These are phyloP conservation scores for Pseudomyrmex flavicornis DNA, from an alignment of 1,140 invertebrate genomes.

Conservation along the genomic window DNA sequence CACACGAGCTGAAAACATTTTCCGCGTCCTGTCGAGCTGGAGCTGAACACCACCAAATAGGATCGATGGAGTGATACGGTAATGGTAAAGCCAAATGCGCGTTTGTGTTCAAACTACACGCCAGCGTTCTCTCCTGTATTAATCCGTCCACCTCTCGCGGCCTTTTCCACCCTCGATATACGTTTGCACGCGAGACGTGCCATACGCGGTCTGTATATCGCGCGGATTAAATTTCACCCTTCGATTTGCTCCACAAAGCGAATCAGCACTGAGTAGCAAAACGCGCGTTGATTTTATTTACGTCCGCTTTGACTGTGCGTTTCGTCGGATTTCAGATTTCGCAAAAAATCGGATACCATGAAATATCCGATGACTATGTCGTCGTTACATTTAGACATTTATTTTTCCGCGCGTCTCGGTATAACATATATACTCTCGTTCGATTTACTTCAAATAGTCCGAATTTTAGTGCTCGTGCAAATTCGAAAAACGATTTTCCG, in stretches of 20 bases:
- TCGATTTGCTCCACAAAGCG: conserved; percentile 1
- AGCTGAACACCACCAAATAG: not conserved
- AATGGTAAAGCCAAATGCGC: conserved; percentile 35
- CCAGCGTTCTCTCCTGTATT: not conserved
- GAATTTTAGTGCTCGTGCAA: not conserved
- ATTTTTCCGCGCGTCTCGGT: not conserved
- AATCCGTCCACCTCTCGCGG: conserved; percentile 30
- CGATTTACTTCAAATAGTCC: not conserved
- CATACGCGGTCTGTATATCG: not conserved
- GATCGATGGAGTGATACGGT: conserved; percentile 39
- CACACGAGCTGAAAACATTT: conserved; percentile 42
- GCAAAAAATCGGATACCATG: not conserved
- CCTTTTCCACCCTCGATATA: conserved; percentile 12
- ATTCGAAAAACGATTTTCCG: conserved; percentile 6
- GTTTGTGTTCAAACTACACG: not conserved
- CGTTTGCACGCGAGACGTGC: not conserved
- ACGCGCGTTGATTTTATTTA: not conserved
- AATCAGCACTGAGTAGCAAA: not conserved
- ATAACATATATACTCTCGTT: not conserved
- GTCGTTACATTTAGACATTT: not conserved
- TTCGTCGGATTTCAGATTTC: conserved; percentile 3
- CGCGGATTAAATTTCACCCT: not conserved
- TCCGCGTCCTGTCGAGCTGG: conserved; percentile 11
- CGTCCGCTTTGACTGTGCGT: not conserved
- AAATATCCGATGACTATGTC: not conserved